phyloP scores from a whole-genome alignment of 2,797 vertebrate genomes.

The Cheirogaleus major region DNA sequence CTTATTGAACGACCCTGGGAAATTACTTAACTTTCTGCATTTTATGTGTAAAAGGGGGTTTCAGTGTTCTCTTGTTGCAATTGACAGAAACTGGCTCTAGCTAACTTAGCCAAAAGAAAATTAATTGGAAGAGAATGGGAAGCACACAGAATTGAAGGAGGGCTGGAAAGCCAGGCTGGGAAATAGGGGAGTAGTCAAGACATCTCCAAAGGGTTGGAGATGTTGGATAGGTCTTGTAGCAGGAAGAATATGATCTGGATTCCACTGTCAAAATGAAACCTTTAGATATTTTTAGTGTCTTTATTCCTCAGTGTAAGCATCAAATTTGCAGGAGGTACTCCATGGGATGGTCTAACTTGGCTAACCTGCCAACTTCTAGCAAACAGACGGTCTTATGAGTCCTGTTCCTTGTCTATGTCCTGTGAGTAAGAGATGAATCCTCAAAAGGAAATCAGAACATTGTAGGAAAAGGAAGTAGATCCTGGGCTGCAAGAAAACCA shows the following conservation, averaged over 20 bases:
- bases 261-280: not conserved
- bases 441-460: constrained; percentile 36
- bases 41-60: not conserved
- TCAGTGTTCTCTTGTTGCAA: not conserved
- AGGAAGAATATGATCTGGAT: not conserved
- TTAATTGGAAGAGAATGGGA: not conserved
- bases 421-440: not conserved
- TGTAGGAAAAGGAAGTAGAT: constrained; percentile 23
- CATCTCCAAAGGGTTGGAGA: not conserved
- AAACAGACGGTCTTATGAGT: not conserved
- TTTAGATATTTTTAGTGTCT: not conserved
- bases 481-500: not conserved
- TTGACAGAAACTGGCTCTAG: not conserved
- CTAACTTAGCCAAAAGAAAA: not conserved
- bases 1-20: not conserved
- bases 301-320: constrained; percentile 9
- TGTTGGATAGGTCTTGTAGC: not conserved
- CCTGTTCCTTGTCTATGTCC: not conserved
- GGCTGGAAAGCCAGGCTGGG: not conserved
- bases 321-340: not conserved
- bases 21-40: not conserved
- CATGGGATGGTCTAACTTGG: not conserved
- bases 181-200: not conserved
- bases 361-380: not conserved
- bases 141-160: not conserved